Evolutionary conservation across 1,140 invertebrate genomes (phyloP).

Genomic region (Drusus annulatus): DNA sequence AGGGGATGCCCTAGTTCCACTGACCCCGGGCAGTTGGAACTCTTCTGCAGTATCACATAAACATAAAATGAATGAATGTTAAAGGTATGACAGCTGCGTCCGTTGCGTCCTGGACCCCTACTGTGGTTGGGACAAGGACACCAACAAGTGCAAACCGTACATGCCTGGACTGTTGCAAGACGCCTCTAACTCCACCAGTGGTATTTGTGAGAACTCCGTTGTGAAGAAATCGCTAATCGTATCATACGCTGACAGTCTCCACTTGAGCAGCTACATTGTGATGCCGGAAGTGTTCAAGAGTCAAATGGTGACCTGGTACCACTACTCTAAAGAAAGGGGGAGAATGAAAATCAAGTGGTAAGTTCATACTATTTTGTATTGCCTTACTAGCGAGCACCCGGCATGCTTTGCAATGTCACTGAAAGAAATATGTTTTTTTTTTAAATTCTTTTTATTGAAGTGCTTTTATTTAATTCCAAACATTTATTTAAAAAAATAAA

Average conservation of each 20-base stretch:
- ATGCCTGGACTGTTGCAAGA: constrained; percentile 78
- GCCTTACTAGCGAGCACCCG: no score
- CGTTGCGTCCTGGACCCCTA: constrained; percentile 87
- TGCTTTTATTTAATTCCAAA: no score
- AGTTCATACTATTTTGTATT: no score
- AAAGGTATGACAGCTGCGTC: constrained; percentile 83
- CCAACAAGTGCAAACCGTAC: constrained; percentile 81
- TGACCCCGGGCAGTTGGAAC: no score
- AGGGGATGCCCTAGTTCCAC: no score
- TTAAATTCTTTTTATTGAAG: no score
- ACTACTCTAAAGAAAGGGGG: constrained; percentile 80
- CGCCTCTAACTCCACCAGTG: constrained; percentile 80
- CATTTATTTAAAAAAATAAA: no score
- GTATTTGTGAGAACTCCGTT: constrained; percentile 80
- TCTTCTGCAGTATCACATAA: no score
- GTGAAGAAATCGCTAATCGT: constrained; percentile 79
- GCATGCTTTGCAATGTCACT: no score
- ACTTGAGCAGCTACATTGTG: constrained; percentile 81
- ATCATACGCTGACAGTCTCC: constrained; percentile 84
- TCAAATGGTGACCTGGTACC: constrained; percentile 79
- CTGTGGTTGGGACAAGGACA: constrained; percentile 88
- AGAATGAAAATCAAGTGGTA: constrained; percentile 71
- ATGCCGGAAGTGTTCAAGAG: constrained; percentile 78
- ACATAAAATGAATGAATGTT: no score
- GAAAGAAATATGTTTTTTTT: no score